A percentile compares a stretch with the other conserved stretches of the same genome.
Conservation (phyloP, 2,888 invertebrate species). For the Aspidiotus destructor region DNA sequence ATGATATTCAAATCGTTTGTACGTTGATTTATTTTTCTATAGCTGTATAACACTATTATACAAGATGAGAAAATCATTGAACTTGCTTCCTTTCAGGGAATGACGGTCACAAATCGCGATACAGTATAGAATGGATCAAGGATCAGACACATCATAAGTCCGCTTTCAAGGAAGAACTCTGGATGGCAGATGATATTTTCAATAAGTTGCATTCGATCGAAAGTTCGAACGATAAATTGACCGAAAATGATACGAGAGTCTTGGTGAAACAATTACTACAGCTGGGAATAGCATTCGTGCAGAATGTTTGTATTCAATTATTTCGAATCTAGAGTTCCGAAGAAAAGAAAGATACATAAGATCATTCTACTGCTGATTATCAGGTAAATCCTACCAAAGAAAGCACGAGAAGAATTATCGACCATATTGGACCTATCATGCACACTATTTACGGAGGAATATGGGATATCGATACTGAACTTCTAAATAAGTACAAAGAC, state of each 20-base stretch:
- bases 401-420: slow-evolving; percentile 48
- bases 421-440: slow-evolving; percentile 51
- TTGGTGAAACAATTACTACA: slow-evolving; percentile 48
- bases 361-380: background rate
- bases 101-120: slow-evolving; percentile 50
- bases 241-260: slow-evolving; percentile 43
- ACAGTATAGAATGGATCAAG: slow-evolving; percentile 45
- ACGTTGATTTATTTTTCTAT: background rate
- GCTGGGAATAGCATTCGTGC: slow-evolving; percentile 46
- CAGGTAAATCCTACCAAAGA: slow-evolving; percentile 47
- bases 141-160: slow-evolving; percentile 5
- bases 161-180: slow-evolving; percentile 5
- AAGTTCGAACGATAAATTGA: slow-evolving; percentile 45
- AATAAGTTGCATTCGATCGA: slow-evolving; percentile 32
- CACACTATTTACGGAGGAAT: slow-evolving; percentile 60
- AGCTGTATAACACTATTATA: background rate
- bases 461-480: slow-evolving; percentile 53
- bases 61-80: background rate
- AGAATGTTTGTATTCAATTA: slow-evolving; percentile 37
- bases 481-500: slow-evolving; percentile 52
- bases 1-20: background rate
- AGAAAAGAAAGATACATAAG: background rate
- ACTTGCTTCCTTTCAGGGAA: slow-evolving; percentile 45
- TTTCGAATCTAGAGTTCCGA: background rate
- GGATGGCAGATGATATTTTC: slow-evolving; percentile 35